Conservation (phyloP, 2,113 vertebrate species). For the Pagrus major region DNA sequence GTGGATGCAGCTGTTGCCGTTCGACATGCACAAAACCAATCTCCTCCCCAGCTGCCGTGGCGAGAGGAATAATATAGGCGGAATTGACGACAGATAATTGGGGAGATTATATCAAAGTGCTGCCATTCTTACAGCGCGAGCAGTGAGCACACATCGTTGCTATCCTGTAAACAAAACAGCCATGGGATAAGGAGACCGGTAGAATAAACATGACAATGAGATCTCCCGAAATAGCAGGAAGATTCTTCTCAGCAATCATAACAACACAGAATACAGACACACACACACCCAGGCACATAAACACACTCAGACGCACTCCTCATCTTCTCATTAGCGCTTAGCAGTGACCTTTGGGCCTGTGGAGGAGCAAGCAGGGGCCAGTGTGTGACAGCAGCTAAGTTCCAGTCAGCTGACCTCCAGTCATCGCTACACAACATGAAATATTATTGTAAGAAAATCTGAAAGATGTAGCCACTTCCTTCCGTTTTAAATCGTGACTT, state of each 20-base stretch:
- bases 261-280: constrained; percentile 4
- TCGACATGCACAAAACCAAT: constrained; percentile 61
- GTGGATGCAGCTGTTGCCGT: constrained; percentile 75
- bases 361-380: neutral
- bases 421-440: neutral
- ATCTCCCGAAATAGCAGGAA: constrained; percentile 35
- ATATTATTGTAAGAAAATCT: neutral
- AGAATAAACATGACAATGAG: constrained; percentile 53
- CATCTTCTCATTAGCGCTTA: neutral
- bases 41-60: constrained; percentile 56
- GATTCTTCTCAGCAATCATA: constrained; percentile 36
- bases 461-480: neutral
- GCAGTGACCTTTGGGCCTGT: constrained; percentile 24
- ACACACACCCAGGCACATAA: neutral
- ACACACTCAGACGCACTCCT: neutral
- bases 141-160: neutral
- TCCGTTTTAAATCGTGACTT: neutral
- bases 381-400: neutral
- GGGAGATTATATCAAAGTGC: constrained; percentile 72
- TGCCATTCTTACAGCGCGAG: constrained; percentile 46
- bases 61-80: constrained; percentile 48
- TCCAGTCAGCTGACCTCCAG: neutral
- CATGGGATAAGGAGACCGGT: neutral
- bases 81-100: constrained; percentile 69
- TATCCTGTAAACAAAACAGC: constrained; percentile 59